Evolutionary conservation across 2,888 invertebrate species (phyloP).

Genomic region (Tipula unca): DNA sequence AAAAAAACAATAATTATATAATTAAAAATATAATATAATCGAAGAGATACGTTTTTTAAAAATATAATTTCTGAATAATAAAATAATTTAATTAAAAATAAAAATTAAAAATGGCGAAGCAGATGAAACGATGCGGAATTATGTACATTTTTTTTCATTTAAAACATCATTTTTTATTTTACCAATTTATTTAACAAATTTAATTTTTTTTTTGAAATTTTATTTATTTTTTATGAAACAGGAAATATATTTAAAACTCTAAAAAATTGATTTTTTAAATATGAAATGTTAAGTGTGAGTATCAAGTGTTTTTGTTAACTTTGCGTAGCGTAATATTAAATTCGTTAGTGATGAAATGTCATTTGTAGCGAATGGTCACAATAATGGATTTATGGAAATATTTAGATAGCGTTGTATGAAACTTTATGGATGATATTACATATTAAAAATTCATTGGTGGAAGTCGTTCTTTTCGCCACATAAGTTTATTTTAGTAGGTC

Average conservation of each 20-base stretch:
- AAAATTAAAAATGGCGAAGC: slow-evolving; percentile 14
- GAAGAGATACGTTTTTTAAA: neutral
- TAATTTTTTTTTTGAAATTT: neutral
- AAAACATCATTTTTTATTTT: slow-evolving; percentile 19
- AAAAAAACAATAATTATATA: neutral
- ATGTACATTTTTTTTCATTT: neutral
- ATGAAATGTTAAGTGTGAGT: no score
- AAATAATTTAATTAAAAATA: neutral
- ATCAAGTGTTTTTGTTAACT: no score
- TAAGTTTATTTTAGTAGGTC: no score
- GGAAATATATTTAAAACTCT: neutral
- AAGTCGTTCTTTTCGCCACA: no score
- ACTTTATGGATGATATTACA: no score
- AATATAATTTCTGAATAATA: neutral
- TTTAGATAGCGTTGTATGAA: no score
- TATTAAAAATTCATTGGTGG: no score
- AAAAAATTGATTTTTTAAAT: neutral
- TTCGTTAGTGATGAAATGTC: no score
- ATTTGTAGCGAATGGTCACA: no score
- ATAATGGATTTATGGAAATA: no score
- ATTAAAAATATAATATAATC: slow-evolving; percentile 1
- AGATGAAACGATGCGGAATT: slow-evolving; percentile 20
- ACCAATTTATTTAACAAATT: neutral
- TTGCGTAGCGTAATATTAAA: no score
- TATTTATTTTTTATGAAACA: slow-evolving; percentile 17